Conservation (phyloP, 2,797 vertebrate species). For the Cirrhinus molitorella region DNA sequence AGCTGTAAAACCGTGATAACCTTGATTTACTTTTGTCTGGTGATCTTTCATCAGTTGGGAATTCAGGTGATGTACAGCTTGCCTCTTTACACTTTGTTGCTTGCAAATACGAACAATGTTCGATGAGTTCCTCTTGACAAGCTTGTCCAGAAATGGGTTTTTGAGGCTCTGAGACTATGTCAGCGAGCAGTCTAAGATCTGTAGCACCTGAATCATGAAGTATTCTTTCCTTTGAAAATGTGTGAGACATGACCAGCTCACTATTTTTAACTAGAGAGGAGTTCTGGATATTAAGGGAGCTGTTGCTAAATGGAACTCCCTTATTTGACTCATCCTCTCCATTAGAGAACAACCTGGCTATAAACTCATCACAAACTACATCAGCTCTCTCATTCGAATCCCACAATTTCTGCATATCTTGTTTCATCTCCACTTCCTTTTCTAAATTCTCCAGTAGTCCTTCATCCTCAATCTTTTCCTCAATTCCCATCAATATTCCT, state of each 20-base stretch:
- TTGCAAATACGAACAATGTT: conserved; percentile 53
- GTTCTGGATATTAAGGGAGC: conserved; percentile 58
- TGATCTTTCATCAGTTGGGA: conserved; percentile 61
- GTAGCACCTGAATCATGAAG: conserved; percentile 64
- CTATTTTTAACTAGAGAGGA: conserved; percentile 64
- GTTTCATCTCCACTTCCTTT: conserved; percentile 55
- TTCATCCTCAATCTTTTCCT: conserved; percentile 82
- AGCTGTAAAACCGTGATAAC: conserved; percentile 66
- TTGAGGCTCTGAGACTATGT: conserved; percentile 63
- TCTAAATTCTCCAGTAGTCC: conserved; percentile 64
- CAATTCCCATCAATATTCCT: conserved; percentile 78
- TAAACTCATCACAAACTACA: conserved; percentile 69
- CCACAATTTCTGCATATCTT: conserved; percentile 25
- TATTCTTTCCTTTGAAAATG: conserved; percentile 68
- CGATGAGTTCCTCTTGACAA: conserved; percentile 56
- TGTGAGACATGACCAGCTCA: conserved; percentile 68
- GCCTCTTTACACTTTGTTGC: conserved; percentile 53
- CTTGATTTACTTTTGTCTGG: conserved; percentile 67
- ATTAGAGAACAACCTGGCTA: conserved; percentile 76
- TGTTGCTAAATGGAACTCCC: conserved; percentile 64
- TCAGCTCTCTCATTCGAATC: conserved; percentile 44
- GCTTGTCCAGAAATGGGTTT: conserved; percentile 59
- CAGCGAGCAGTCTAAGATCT: conserved; percentile 62
- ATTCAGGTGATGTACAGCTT: conserved; percentile 54
- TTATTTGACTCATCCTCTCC: conserved; percentile 75